These are phyloP conservation scores for Drosophila littoralis DNA, from an alignment of 1,140 invertebrate species.

Conservation along the genomic window DNA sequence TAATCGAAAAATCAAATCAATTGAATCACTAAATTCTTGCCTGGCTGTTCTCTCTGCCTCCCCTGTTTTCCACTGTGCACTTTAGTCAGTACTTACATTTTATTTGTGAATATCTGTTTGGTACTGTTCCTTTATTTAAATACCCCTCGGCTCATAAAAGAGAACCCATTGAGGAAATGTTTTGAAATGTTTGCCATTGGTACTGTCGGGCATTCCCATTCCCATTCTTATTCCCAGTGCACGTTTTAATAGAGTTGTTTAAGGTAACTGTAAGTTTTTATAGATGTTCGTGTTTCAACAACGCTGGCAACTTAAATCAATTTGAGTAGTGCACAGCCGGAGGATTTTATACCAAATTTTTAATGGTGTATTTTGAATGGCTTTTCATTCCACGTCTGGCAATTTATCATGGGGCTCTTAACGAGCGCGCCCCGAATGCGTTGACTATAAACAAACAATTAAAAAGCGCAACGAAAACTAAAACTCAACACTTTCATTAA, in stretches of 20 bases:
- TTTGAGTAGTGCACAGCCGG: slow-evolving; percentile 56
- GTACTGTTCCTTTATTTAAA: slow-evolving; percentile 50
- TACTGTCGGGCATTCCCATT: background rate
- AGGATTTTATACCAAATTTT: slow-evolving; percentile 58
- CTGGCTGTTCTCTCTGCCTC: background rate
- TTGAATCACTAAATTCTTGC: background rate
- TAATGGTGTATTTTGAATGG: slow-evolving; percentile 73
- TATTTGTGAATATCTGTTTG: slow-evolving; percentile 69
- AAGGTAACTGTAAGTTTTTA: slow-evolving; percentile 69
- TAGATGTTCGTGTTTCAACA: slow-evolving; percentile 70
- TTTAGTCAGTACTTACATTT: slow-evolving; percentile 58
- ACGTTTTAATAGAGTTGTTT: slow-evolving; percentile 71
- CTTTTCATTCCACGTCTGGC: slow-evolving; percentile 60
- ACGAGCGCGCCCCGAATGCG: slow-evolving; percentile 60
- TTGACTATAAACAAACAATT: slow-evolving; percentile 82
- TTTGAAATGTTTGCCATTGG: slow-evolving; percentile 57
- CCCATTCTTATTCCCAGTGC: background rate
- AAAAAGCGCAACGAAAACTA: slow-evolving; percentile 73
- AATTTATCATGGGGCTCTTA: slow-evolving; percentile 75
- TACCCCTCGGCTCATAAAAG: slow-evolving; percentile 32
- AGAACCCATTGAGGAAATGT: slow-evolving; percentile 46
- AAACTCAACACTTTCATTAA: slow-evolving; percentile 82
- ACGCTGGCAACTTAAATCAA: slow-evolving; percentile 72
- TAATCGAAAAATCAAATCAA: background rate
- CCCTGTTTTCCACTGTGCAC: slow-evolving; percentile 1